A percentile compares a stretch with the other conserved stretches of the same genome.
These are phyloP conservation scores for Bradypodion pumilum DNA, from an alignment of 2,797 vertebrate genomes.

Conservation along the genomic window DNA sequence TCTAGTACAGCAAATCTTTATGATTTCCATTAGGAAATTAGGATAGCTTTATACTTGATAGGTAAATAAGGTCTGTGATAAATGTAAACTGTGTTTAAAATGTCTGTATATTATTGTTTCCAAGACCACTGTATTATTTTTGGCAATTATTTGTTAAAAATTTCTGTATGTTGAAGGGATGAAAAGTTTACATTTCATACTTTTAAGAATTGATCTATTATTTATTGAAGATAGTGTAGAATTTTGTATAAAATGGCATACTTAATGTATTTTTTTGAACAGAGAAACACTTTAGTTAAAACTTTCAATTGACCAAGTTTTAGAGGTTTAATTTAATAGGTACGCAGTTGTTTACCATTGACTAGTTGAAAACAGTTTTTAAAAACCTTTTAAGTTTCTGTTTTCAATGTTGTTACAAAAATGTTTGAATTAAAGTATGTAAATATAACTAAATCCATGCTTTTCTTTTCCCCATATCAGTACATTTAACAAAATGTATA, in stretches of 20 bases:
- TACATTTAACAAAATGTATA: constrained; percentile 68
- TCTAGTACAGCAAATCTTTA: constrained; percentile 64
- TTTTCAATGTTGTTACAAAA: constrained; percentile 72
- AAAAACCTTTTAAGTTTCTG: constrained; percentile 64
- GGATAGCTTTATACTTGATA: constrained; percentile 59
- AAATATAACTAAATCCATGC: constrained; percentile 66
- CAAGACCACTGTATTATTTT: constrained; percentile 68
- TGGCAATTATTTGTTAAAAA: constrained; percentile 56
- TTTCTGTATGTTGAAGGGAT: constrained; percentile 65
- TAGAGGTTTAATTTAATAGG: constrained; percentile 65
- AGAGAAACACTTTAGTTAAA: constrained; percentile 71
- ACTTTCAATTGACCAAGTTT: constrained; percentile 63
- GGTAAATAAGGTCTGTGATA: constrained; percentile 57
- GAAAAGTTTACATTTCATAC: constrained; percentile 84
- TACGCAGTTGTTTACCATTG: constrained; percentile 67
- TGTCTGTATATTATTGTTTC: constrained; percentile 63
- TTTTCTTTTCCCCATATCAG: constrained; percentile 70
- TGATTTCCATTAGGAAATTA: constrained; percentile 68
- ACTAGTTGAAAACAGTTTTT: constrained; percentile 62
- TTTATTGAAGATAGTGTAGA: constrained; percentile 79
- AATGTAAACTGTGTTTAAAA: constrained; percentile 69
- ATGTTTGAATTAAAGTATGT: constrained; percentile 69
- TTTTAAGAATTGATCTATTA: constrained; percentile 77
- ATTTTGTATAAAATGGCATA: constrained; percentile 79
- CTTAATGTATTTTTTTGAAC: constrained; percentile 77